Evolutionary conservation across 2,888 invertebrate species (phyloP).

Genomic region (Brachylomia viminalis): DNA sequence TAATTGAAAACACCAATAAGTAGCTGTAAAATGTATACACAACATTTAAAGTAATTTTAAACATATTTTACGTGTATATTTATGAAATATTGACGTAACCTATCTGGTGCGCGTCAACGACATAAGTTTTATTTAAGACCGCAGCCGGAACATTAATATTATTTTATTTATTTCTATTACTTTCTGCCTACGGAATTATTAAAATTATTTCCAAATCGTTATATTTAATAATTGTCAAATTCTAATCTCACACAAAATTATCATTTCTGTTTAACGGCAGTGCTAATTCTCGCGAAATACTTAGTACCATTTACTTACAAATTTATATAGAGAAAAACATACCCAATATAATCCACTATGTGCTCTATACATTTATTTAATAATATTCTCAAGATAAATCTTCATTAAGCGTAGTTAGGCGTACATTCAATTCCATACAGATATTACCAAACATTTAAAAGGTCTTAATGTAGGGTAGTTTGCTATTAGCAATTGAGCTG

Average conservation of each 20-base stretch:
- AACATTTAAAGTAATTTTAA: slow-evolving; percentile 1
- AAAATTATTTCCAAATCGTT: slow-evolving; percentile 2
- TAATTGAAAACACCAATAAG: slow-evolving; percentile 26
- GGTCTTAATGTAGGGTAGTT: slow-evolving; percentile 44
- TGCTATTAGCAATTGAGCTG: slow-evolving; percentile 39
- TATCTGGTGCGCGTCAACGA: not conserved
- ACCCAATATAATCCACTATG: slow-evolving; percentile 42
- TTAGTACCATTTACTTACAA: slow-evolving; percentile 31
- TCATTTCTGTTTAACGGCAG: slow-evolving; percentile 42
- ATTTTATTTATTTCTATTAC: not conserved
- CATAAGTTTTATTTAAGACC: slow-evolving; percentile 4
- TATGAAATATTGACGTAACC: slow-evolving; percentile 25
- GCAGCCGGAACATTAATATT: not conserved
- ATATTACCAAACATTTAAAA: slow-evolving; percentile 57
- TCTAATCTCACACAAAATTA: not conserved
- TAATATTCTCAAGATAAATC: slow-evolving; percentile 40
- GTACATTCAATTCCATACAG: slow-evolving; percentile 61
- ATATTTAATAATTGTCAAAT: slow-evolving; percentile 24
- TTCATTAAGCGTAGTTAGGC: slow-evolving; percentile 56
- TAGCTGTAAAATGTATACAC: slow-evolving; percentile 10
- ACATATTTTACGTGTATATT: slow-evolving; percentile 3
- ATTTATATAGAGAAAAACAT: slow-evolving; percentile 35
- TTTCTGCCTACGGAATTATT: slow-evolving; percentile 8
- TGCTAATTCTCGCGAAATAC: slow-evolving; percentile 44
- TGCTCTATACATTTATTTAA: slow-evolving; percentile 46